A percentile compares a stretch with the other conserved stretches of the same genome.
phyloP scores from a whole-genome alignment of 2,888 invertebrate genomes.

The Limenitis arthemis region DNA sequence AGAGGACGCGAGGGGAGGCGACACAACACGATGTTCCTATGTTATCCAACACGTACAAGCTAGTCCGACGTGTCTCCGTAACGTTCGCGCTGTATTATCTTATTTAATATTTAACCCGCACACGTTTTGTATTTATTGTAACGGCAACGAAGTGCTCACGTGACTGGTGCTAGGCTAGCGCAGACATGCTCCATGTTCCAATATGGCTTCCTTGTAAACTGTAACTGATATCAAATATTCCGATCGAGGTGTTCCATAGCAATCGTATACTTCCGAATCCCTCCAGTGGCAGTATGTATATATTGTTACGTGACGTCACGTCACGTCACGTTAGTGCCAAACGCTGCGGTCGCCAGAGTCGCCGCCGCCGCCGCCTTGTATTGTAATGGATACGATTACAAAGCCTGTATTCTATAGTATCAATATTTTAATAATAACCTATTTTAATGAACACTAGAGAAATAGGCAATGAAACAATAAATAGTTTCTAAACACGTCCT shows the following conservation, averaged over 20 bases:
- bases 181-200: constrained; percentile 6
- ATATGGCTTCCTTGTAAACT: too few species aligned
- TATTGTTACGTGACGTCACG: constrained; percentile 1
- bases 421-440: too few species aligned
- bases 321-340: constrained; percentile 28
- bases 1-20: constrained; percentile 39
- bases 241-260: neutral
- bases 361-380: constrained; percentile 22
- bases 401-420: too few species aligned
- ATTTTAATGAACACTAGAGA: too few species aligned
- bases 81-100: neutral
- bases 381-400: constrained; percentile 27
- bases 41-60: constrained; percentile 39
- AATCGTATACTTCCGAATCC: constrained; percentile 32
- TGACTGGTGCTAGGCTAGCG: constrained; percentile 41
- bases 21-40: constrained; percentile 53
- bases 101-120: constrained; percentile 13
- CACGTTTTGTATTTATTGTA: constrained; percentile 17
- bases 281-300: constrained; percentile 30
- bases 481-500: constrained; percentile 57
- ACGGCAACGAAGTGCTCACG: constrained; percentile 38
- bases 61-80: constrained; percentile 5
- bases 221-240: too few species aligned
- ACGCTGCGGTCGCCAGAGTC: constrained; percentile 34
- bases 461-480: constrained; percentile 15